A percentile compares a stretch with the other conserved stretches of the same genome.
Evolutionary conservation across 2,888 invertebrate genomes (phyloP).

Genomic region (Thymelicus sylvestris): DNA sequence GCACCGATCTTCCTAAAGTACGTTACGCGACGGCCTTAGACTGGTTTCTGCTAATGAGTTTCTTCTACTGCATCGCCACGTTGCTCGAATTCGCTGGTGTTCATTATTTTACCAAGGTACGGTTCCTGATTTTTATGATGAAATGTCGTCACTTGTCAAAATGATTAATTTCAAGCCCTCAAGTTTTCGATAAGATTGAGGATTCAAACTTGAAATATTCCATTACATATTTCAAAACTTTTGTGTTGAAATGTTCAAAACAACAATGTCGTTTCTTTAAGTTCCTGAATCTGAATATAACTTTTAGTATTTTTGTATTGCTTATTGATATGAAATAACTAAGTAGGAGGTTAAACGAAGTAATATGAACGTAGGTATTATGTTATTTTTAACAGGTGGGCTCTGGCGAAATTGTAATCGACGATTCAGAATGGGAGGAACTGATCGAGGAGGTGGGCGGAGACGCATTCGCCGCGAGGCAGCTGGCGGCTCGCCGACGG

Average conservation of each 20-base stretch:
- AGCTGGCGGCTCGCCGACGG: constrained; percentile 75
- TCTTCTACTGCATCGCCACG: constrained; percentile 96
- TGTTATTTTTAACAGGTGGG: constrained; percentile 84
- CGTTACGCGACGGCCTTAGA: constrained; percentile 97
- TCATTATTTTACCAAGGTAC: constrained; percentile 97
- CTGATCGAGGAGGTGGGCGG: constrained; percentile 86
- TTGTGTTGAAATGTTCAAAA: too few species aligned
- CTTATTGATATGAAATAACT: too few species aligned
- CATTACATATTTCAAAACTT: too few species aligned
- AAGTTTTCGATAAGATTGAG: too few species aligned
- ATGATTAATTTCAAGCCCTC: too few species aligned
- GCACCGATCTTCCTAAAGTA: constrained; percentile 96
- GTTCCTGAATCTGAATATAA: too few species aligned
- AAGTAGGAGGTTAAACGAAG: too few species aligned
- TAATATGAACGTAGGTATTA: too few species aligned
- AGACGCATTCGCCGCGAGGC: constrained; percentile 75
- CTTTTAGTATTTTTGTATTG: too few species aligned
- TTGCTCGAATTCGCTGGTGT: constrained; percentile 97
- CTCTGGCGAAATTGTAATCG: constrained; percentile 92
- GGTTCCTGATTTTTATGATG: neutral
- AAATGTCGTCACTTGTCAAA: too few species aligned
- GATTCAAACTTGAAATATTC: too few species aligned
- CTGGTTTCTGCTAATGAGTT: constrained; percentile 97
- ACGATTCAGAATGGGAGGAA: constrained; percentile 94
- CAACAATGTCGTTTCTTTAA: too few species aligned